These are phyloP conservation scores for Tauraco erythrolophus DNA, from an alignment of 2,113 vertebrate genomes.

Conservation along the genomic window DNA sequence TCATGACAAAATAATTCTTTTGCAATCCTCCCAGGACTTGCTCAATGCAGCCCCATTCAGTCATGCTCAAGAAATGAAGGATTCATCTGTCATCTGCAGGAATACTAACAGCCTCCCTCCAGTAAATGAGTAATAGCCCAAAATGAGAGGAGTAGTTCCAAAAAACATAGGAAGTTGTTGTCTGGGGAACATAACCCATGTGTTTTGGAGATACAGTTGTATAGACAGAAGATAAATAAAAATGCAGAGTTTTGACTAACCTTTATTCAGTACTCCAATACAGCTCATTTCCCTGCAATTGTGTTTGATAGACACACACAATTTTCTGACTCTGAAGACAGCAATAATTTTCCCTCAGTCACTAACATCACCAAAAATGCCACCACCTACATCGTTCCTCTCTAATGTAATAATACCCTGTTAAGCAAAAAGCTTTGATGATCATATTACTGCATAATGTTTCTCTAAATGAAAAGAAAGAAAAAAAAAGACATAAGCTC, in stretches of 20 bases:
- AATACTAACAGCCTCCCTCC: background rate
- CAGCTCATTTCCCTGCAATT: conserved; percentile 36
- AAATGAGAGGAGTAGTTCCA: background rate
- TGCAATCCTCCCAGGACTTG: background rate
- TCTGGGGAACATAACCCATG: background rate
- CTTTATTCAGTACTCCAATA: conserved; percentile 20
- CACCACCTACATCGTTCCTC: conserved; percentile 26
- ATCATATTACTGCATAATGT: conserved; percentile 1
- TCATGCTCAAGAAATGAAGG: conserved; percentile 30
- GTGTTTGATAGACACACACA: conserved; percentile 29
- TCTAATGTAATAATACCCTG: conserved; percentile 37
- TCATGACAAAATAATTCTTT: background rate
- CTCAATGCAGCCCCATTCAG: conserved; percentile 3
- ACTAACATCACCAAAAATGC: conserved; percentile 43
- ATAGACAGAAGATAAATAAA: conserved; percentile 46
- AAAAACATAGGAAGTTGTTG: conserved; percentile 6
- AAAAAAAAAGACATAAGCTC: background rate
- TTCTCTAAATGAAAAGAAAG: conserved; percentile 11
- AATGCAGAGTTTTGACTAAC: conserved; percentile 41
- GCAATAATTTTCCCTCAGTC: conserved; percentile 45
- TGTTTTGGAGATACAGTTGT: conserved; percentile 7
- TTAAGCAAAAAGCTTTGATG: conserved; percentile 36
- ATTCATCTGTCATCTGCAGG: conserved; percentile 15
- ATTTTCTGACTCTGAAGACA: conserved; percentile 51
- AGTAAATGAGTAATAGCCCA: conserved; percentile 15